Conservation (phyloP, 2,888 invertebrate species). For the Leptopilina drosophilae region DNA sequence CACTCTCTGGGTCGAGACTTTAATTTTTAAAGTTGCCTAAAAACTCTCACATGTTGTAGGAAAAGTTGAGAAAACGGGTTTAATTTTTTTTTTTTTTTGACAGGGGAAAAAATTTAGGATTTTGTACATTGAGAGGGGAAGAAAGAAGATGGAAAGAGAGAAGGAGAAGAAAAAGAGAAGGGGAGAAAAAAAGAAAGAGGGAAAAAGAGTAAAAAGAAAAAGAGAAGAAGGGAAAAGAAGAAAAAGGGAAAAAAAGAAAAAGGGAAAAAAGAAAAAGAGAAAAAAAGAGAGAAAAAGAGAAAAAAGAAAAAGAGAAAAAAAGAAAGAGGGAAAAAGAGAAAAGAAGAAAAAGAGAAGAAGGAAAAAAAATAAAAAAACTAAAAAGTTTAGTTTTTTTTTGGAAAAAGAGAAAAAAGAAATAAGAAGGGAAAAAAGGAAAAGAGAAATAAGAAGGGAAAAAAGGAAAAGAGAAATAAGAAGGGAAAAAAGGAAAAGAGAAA, state of each 20-base stretch:
- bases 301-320: neutral
- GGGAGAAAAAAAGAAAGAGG: neutral
- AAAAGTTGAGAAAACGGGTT: too few relatives aligned
- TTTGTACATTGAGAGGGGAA: neutral
- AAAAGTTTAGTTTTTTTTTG: too few relatives aligned
- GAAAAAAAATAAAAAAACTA: too few relatives aligned
- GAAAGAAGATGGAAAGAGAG: neutral
- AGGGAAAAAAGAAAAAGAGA: neutral
- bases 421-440: too few relatives aligned
- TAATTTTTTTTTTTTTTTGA: too few relatives aligned
- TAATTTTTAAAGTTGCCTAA: conserved; percentile 7
- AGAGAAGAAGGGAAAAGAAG: too few relatives aligned
- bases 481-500: neutral
- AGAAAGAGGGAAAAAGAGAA: neutral
- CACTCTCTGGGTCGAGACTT: neutral
- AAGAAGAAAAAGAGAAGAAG: neutral
- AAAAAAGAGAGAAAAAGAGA: neutral
- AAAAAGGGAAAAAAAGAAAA: too few relatives aligned
- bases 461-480: neutral
- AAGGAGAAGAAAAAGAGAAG: neutral
- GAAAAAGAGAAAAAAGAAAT: neutral
- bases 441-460: neutral
- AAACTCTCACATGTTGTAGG: neutral
- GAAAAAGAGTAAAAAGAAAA: too few relatives aligned
- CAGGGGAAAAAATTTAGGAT: neutral